These are phyloP conservation scores for Nycticebus coucang DNA, from an alignment of 2,113 vertebrate genomes.

Conservation along the genomic window DNA sequence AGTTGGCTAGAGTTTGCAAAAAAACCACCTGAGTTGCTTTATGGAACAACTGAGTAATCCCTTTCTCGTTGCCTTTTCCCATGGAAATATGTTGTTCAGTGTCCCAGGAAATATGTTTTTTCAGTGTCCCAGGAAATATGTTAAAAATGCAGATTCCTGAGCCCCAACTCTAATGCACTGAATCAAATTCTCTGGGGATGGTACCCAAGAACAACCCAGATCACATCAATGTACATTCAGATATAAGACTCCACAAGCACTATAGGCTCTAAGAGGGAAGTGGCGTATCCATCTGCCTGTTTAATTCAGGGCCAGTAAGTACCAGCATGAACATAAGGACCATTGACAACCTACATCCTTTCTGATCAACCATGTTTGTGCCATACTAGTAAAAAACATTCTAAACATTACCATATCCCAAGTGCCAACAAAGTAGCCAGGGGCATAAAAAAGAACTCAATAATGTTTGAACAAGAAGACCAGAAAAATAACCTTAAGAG, in stretches of 20 bases:
- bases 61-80: not conserved
- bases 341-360: not conserved
- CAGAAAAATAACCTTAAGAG: not conserved
- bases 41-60: not conserved
- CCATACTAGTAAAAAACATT: not conserved
- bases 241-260: not conserved
- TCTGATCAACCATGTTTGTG: not conserved
- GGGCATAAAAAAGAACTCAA: not conserved
- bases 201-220: not conserved
- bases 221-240: not conserved
- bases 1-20: not conserved
- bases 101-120: not conserved
- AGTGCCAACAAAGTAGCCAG: not conserved
- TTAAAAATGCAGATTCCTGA: not conserved
- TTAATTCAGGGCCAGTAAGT: not conserved
- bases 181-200: not conserved
- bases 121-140: not conserved
- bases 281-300: not conserved
- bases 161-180: not conserved
- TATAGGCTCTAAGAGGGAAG: not conserved
- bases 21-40: not conserved
- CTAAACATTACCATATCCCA: not conserved
- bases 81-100: not conserved
- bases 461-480: not conserved
- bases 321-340: not conserved